Evolutionary conservation across 2,113 vertebrate genomes (phyloP), one percentile per base, ranked within the genome.

Genomic region (Centropus unirufus): DNA sequence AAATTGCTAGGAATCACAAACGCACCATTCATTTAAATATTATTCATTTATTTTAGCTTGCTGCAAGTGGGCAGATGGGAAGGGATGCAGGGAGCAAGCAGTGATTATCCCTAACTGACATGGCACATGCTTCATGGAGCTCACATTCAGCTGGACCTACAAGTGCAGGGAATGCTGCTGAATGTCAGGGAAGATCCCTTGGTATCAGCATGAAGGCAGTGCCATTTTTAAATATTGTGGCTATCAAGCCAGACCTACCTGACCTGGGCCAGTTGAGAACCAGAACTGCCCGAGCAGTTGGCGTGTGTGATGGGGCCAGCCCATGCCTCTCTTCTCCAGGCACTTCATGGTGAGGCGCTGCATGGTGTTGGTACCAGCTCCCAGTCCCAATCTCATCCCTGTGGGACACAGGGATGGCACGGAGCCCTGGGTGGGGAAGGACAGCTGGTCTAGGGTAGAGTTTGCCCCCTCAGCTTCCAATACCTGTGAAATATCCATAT

Each of bases 221-320:
- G 55, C 26, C 39, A 30, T 14, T 90, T 76, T 81, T 39, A 57
- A 76, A 20, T 17, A 44, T 20, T 1, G 2, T 0, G 0, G 9
- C 44, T 7, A 1, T 62, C 0, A 3, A 68, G 54, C 26, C 0
- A 1, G 13, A 26, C 18, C 17, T 0, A 0, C n/a, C 58, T 0
- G 7, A 47, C 27, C 12, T 0, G 0, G 22, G 11, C 36, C 0
- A 2, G 21, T 24, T 12, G 34, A 54, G 74, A 58, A n/a, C 44
- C 6, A 10, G 51, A 77, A 24, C 72, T 84, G 61, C 61, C n/a
- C 0, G 3, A n/a, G 40, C 0, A 4, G 21, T 20, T 57, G 36
- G 15, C 3, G 3, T 9, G 27, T 67, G n/a, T 46, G 59, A 12
- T 0, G 7, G 46, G 44, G 34, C 12, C 26, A 82, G 46, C 55